phyloP scores from a whole-genome alignment of 2,797 vertebrate genomes.

The Microctenopoma steveboyesi region DNA sequence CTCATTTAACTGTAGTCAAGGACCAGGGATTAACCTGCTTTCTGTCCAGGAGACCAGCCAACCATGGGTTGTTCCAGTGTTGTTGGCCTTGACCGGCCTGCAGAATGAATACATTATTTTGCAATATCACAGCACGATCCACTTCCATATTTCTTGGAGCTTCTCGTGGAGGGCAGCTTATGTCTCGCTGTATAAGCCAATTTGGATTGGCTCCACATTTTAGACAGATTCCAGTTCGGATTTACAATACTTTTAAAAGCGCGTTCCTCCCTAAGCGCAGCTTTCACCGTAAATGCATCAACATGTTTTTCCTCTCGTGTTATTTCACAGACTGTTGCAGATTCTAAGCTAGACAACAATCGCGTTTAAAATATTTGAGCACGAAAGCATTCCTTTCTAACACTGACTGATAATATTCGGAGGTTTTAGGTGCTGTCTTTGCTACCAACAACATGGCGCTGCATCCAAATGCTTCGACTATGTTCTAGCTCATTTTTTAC shows the following conservation, averaged over 20 bases:
- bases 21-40: constrained; percentile 30
- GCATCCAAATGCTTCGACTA: constrained; percentile 52
- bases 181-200: constrained; percentile 71
- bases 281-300: constrained; percentile 66
- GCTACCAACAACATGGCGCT: constrained; percentile 32
- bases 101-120: constrained; percentile 52
- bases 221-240: constrained; percentile 75
- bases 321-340: constrained; percentile 41
- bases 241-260: constrained; percentile 68
- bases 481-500: constrained; percentile 64
- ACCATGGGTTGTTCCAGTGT: constrained; percentile 22
- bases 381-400: constrained; percentile 42
- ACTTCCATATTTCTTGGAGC: constrained; percentile 65
- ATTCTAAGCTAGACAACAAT: constrained; percentile 33
- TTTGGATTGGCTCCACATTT: constrained; percentile 79
- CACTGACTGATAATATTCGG: constrained; percentile 28
- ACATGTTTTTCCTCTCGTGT: constrained; percentile 38
- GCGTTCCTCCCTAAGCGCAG: constrained; percentile 64
- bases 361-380: constrained; percentile 29
- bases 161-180: constrained; percentile 70
- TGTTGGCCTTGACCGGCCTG: constrained; percentile 42
- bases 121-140: constrained; percentile 55
- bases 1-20: constrained; percentile 37
- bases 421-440: constrained; percentile 33
- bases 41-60: constrained; percentile 24